Base-by-base conservation (phyloP, 2,888 invertebrate species). In the Drosophila fungiperda region DNA sequence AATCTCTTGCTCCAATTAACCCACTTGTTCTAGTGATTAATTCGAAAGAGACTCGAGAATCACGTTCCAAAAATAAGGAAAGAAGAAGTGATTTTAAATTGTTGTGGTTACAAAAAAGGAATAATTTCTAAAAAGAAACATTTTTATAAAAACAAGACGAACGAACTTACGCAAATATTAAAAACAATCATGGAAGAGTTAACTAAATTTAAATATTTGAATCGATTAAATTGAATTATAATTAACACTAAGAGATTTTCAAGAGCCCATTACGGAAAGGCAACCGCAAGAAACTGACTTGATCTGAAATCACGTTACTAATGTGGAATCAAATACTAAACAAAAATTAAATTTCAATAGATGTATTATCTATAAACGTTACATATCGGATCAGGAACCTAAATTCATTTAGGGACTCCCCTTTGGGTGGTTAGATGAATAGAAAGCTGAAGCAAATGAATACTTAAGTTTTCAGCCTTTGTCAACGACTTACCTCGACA, bases 401-500 rank as follows among this genome's bases (percentile, higher is more conserved):
- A 2, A n/a, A 5, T 40, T 40, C 11, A 5, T n/a, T 29, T 29
- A 6, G 29, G 40, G 40, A 42, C 0, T 29, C 26, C 26, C 4
- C 4, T 26, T 26, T 38, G 1, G 7, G 7, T 40, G 11, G 33
- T 11, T 33, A 12, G 12, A 0, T 36, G 20, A 7, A 20, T 42
- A 3, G 7, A 38, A 17, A 38, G 17, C 38, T 35, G 15, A 35
- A 36, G 35, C 5, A 3, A 36, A 0, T 36, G 15, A 36, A 36
- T 36, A 15, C 6, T 36, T 15, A 15, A 40, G 40, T 17, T 40
- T n/a, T 40, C 9, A 40, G 40, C 17, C 15, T 36, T 17, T 29
- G 5, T 29, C 6, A 29, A 3, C 3, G 36, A 76, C 88, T 83
- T 57, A 87, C 87, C 87, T 87, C 87, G 4, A 87, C 87, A 60